Percentiles rank a stretch among this genome's conserved stretches.
phyloP scores from a whole-genome alignment of 2,797 vertebrate genomes.

The Phrynocephalus guinanensis region DNA sequence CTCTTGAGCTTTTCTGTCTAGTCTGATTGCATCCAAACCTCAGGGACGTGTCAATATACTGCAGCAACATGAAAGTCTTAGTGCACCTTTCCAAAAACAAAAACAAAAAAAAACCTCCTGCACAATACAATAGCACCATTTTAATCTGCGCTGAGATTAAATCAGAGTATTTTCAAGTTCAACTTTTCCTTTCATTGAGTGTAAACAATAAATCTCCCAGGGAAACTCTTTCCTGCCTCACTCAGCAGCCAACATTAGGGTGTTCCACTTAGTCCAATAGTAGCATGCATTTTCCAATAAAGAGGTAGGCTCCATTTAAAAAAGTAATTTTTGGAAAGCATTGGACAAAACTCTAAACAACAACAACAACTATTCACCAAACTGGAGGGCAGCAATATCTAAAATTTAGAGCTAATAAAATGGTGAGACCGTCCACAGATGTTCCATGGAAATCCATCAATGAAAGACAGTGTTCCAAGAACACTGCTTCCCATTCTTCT shows the following conservation, averaged over 20 bases:
- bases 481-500: not conserved
- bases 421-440: not conserved
- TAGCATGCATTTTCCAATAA: constrained; percentile 41
- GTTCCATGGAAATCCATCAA: not conserved
- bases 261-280: constrained; percentile 57
- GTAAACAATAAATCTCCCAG: constrained; percentile 84
- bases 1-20: constrained; percentile 38
- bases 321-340: not conserved
- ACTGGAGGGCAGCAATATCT: not conserved
- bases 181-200: constrained; percentile 88
- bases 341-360: not conserved
- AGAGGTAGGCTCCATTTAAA: constrained; percentile 37
- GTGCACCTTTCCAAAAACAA: constrained; percentile 75
- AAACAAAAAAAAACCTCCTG: constrained; percentile 68
- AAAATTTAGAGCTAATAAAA: not conserved
- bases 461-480: not conserved
- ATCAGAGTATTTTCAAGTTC: constrained; percentile 80
- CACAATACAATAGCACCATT: constrained; percentile 78
- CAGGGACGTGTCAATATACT: constrained; percentile 41
- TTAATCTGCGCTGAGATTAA: constrained; percentile 79
- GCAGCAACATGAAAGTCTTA: constrained; percentile 67
- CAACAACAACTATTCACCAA: not conserved
- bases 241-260: constrained; percentile 69
- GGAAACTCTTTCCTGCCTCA: constrained; percentile 82
- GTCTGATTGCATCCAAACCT: constrained; percentile 36